Conservation (phyloP, 2,797 vertebrate species). For the Falco peregrinus region DNA sequence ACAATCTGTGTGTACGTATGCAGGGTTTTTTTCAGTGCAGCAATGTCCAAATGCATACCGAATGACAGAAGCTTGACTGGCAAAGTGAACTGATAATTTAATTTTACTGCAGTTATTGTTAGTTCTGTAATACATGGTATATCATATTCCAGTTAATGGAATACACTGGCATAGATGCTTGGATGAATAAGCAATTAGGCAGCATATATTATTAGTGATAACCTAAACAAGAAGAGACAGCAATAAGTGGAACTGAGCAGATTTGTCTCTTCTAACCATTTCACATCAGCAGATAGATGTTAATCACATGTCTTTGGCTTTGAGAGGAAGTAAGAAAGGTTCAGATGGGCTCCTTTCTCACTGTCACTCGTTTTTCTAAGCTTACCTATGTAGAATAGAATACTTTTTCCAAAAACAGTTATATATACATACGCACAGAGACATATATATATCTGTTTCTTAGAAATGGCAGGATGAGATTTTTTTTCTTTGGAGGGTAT, state of each 20-base stretch:
- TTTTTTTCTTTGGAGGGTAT: background rate
- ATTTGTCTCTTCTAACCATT: background rate
- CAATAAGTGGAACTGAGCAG: background rate
- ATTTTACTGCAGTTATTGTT: slow-evolving; percentile 10
- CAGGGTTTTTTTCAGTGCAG: background rate
- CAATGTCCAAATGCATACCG: background rate
- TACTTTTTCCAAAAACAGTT: background rate
- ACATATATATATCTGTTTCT: background rate
- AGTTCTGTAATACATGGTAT: background rate
- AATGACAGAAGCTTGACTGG: background rate
- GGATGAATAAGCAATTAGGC: background rate
- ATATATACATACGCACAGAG: no score
- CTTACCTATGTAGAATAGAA: background rate
- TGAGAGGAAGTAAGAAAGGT: background rate
- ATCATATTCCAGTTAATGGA: slow-evolving; percentile 43
- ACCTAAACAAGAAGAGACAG: background rate
- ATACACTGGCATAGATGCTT: background rate
- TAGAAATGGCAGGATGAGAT: background rate
- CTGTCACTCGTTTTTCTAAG: background rate
- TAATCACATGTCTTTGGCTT: background rate
- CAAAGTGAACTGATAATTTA: slow-evolving; percentile 7
- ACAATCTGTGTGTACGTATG: background rate
- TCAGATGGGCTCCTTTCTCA: background rate
- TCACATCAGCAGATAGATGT: background rate
- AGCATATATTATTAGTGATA: background rate